phyloP scores from a whole-genome alignment of 2,113 vertebrate species.

The Syngnathus typhle region DNA sequence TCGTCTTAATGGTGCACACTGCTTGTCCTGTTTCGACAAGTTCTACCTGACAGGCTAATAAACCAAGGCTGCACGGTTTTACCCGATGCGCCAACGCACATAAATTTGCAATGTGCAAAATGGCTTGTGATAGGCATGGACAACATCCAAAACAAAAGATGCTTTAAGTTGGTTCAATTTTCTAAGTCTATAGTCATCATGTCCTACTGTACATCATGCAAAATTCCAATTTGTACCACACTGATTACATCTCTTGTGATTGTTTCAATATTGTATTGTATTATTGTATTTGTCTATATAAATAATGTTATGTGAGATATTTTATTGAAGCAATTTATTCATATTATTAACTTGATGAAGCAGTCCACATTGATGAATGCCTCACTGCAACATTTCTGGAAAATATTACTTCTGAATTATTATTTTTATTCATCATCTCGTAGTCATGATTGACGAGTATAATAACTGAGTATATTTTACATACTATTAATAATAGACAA shows the following conservation, averaged over 20 bases:
- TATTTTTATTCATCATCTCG: too few species aligned
- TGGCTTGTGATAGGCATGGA: background rate
- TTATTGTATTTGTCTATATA: background rate
- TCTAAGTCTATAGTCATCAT: background rate
- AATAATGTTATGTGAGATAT: background rate
- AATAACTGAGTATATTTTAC: too few species aligned
- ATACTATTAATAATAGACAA: too few species aligned
- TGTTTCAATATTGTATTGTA: background rate
- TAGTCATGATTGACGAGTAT: too few species aligned
- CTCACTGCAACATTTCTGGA: background rate
- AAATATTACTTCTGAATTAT: background rate
- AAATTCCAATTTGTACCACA: background rate
- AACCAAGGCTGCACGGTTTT: background rate
- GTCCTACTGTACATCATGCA: background rate
- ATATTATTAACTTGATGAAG: background rate
- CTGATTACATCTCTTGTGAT: background rate
- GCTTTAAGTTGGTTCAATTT: background rate
- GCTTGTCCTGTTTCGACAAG: background rate
- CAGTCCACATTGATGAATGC: background rate
- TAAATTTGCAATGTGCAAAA: background rate
- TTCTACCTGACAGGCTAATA: background rate
- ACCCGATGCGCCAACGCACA: background rate
- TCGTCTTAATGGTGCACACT: too few species aligned
- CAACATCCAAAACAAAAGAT: background rate
- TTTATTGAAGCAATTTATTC: background rate